phyloP scores from a whole-genome alignment of 2,888 invertebrate species.

The Agrypnus murinus region DNA sequence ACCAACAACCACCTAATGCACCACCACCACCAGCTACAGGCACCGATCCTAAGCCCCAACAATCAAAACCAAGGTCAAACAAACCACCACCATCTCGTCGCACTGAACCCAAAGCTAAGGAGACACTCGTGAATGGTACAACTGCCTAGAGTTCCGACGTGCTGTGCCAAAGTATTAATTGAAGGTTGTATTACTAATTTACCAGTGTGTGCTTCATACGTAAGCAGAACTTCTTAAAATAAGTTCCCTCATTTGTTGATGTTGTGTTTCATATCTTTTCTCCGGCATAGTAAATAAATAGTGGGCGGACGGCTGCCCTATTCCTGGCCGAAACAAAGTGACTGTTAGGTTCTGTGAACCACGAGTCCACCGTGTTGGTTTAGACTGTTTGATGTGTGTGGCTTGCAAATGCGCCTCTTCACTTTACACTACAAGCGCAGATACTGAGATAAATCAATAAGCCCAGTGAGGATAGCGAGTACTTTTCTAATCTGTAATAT shows the following conservation, averaged over 20 bases:
- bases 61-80: conserved; percentile 60
- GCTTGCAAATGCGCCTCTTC: conserved; percentile 56
- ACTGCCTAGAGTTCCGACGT: conserved; percentile 69
- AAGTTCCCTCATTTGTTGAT: conserved; percentile 55
- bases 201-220: conserved; percentile 59
- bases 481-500: conserved; percentile 69
- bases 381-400: conserved; percentile 65
- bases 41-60: conserved; percentile 43
- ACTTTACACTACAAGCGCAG: conserved; percentile 56
- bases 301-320: conserved; percentile 68
- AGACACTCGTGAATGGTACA: conserved; percentile 81
- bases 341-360: conserved; percentile 70
- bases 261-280: conserved; percentile 62
- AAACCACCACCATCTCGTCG: conserved; percentile 67
- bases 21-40: conserved; percentile 37
- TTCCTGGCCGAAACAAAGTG: conserved; percentile 67
- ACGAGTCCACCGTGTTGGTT: conserved; percentile 59
- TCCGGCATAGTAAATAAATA: conserved; percentile 61
- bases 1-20: conserved; percentile 43
- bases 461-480: conserved; percentile 60
- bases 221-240: conserved; percentile 54
- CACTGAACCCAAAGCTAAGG: conserved; percentile 72
- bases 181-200: conserved; percentile 56
- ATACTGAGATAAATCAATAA: conserved; percentile 52
- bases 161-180: conserved; percentile 56